Evolutionary conservation across 2,113 vertebrate species (phyloP), one percentile per base, ranked within the genome.

Genomic region (Prochilodus magdalenae): DNA sequence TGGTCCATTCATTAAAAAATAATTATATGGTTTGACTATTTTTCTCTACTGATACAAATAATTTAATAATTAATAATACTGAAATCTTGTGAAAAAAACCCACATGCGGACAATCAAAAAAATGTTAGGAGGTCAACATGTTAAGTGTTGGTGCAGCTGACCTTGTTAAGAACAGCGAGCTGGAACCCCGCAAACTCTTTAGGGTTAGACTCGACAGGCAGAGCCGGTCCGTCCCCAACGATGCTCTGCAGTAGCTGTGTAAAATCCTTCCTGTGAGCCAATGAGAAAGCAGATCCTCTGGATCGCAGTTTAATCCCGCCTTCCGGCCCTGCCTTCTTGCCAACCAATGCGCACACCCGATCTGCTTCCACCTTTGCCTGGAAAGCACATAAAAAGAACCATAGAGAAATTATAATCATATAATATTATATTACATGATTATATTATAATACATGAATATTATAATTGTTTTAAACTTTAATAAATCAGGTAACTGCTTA

Each of bases 361-460:
- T 99, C 97, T 73, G 96, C 98, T 93, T 99, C 97, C 84, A 97
- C 94, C 93, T 98, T 99, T 63, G 97, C 94, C 97, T 99, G 92
- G 29, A 65, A 26, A 20, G 11, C 14, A n/a, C 13, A 22, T n/a
- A 22, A 13, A 2, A 18, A 4, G 13, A 51, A 51, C 15, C 53
- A 55, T 1, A 49, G 14, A 49, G 3, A n/a, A n/a, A n/a, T n/a
- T n/a, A n/a, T n/a, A n/a, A n/a, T n/a, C n/a, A n/a, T n/a, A n/a
- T n/a, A n/a, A n/a, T n/a, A n/a, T n/a, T n/a, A n/a, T n/a, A n/a
- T n/a, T n/a, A n/a, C n/a, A n/a, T n/a, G n/a, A n/a, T n/a, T n/a
- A 49, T 14, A 1, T 4, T 49, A 14, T 49, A 10, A 49, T 4
- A 49, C 10, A 49, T 6, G 33, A 36, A 4, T 4, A 36, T 36